Conservation (phyloP, 2,888 invertebrate species). For the Heliconius charithonia region DNA sequence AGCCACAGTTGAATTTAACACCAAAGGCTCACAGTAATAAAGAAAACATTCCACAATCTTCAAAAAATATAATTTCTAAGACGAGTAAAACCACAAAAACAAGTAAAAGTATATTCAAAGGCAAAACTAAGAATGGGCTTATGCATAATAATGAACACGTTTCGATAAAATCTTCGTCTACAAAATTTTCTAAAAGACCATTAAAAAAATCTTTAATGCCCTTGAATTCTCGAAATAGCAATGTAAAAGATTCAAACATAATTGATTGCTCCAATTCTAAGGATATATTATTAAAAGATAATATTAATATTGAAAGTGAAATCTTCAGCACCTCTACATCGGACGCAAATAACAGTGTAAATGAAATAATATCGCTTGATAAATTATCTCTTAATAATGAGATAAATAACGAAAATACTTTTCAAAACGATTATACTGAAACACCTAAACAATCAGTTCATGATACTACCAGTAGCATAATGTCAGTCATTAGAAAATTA, state of each 20-base stretch:
- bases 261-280: slow-evolving; percentile 12
- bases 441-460: slow-evolving; percentile 28
- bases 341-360: slow-evolving; percentile 2
- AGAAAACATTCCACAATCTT: slow-evolving; percentile 67
- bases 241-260: slow-evolving; percentile 1
- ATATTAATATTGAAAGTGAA: slow-evolving; percentile 2
- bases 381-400: slow-evolving; percentile 11
- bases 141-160: slow-evolving; percentile 57
- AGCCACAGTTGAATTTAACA: slow-evolving; percentile 31
- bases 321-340: not conserved
- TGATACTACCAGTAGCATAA: slow-evolving; percentile 44
- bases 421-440: slow-evolving; percentile 14
- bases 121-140: slow-evolving; percentile 58
- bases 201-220: slow-evolving; percentile 32
- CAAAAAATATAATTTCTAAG: slow-evolving; percentile 50
- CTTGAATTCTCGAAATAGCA: not conserved
- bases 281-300: slow-evolving; percentile 2
- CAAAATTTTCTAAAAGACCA: slow-evolving; percentile 32
- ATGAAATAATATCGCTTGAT: not conserved
- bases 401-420: not conserved
- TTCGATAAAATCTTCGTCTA: slow-evolving; percentile 49
- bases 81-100: slow-evolving; percentile 47
- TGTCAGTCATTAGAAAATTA: slow-evolving; percentile 46
- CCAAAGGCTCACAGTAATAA: slow-evolving; percentile 55
- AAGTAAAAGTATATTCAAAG: slow-evolving; percentile 53